Base-by-base conservation (phyloP, 2,113 vertebrate species). In the Pterophyllum scalare region DNA sequence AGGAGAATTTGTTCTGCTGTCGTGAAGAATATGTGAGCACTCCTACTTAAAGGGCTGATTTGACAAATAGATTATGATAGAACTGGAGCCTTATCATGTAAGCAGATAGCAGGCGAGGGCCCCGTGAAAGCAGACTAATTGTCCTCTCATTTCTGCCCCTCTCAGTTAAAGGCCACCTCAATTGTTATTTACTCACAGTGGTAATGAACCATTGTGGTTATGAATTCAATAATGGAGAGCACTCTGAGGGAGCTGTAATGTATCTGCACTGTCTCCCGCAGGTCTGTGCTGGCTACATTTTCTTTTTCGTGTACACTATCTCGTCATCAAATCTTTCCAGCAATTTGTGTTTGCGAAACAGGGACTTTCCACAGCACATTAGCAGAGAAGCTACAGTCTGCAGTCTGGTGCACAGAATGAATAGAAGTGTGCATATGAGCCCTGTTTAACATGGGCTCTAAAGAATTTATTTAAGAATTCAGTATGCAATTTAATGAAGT, bases 31-130 rank as follows among this genome's bases (percentile, higher is more conserved):
- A 77, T 76, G 81, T 33, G 65, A 87, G 80, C 64, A 2, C 81
- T 77, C 70, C 86, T 28, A 60, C 60, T 83, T 84, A 81, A 85
- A 82, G 64, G 81, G 80, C 82, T 90, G 90, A 93, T 92, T 77
- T 85, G 87, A 90, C 90, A 91, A 88, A 93, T 79, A 85, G 90
- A 94, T 86, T 35, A 83, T 81, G 87, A 86, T 82, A 75, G 86
- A 87, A 85, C 19, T 79, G 82, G 89, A 90, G 90, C 85, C 86
- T 87, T 26, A 72, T 88, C 78, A 5, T 79, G 86, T 81, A 83
- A 90, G 78, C 82, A 49, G 89, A 90, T 38, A 81, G 81, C 43
- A 17, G 72, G 31, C 64, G 22, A 75, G 56, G 43, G 75, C 52
- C 20, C 22, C 0, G 7, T 75, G 76, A 83, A 76, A 78, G 86